These are phyloP conservation scores for Aethina tumida DNA, from an alignment of 1,140 invertebrate species.

Conservation along the genomic window DNA sequence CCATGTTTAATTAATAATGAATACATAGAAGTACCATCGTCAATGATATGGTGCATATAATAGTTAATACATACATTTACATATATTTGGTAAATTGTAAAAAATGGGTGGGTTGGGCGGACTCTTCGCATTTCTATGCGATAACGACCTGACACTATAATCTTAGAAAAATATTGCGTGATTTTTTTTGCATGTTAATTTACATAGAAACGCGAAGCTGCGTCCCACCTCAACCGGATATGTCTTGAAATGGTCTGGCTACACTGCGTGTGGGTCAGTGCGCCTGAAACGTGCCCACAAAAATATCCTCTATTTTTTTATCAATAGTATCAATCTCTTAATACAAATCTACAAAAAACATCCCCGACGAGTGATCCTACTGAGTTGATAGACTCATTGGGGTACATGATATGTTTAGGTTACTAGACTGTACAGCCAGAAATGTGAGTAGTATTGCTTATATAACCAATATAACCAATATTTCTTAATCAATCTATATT, in stretches of 20 bases:
- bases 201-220: constrained; percentile 31
- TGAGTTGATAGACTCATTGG: constrained; percentile 15
- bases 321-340: constrained; percentile 21
- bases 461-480: too few relatives aligned
- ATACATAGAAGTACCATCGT: too few relatives aligned
- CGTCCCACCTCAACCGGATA: constrained; percentile 31
- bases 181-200: constrained; percentile 21
- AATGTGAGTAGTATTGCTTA: constrained; percentile 11
- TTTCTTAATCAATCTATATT: too few relatives aligned
- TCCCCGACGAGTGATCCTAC: too few relatives aligned
- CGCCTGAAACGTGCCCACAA: constrained; percentile 30
- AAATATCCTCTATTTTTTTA: constrained; percentile 34
- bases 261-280: constrained; percentile 15
- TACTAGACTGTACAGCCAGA: constrained; percentile 3
- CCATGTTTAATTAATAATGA: constrained; percentile 26
- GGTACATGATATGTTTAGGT: constrained; percentile 16
- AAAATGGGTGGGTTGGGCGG: constrained; percentile 27
- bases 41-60: constrained; percentile 10
- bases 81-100: constrained; percentile 33
- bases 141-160: constrained; percentile 37
- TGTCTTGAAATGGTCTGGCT: constrained; percentile 38
- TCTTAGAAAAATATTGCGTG: constrained; percentile 35
- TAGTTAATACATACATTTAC: constrained; percentile 18
- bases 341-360: too few relatives aligned
- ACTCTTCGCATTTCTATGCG: constrained; percentile 31